These are phyloP conservation scores for Carollia perspicillata DNA, from an alignment of 2,113 vertebrate species.

Conservation along the genomic window DNA sequence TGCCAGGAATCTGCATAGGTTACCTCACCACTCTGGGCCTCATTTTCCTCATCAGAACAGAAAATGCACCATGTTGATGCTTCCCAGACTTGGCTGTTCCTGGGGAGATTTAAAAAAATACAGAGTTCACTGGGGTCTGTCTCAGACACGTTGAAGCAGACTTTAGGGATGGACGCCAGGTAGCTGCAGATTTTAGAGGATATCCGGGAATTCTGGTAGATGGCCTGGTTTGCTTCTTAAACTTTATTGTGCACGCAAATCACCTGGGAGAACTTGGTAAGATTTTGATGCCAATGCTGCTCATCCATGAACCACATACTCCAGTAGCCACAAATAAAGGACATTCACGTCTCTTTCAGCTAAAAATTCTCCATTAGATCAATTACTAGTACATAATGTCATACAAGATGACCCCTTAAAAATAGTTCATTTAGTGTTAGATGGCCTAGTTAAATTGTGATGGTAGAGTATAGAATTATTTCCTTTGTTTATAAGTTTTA, in stretches of 20 bases:
- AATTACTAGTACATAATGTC: neutral
- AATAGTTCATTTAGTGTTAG: neutral
- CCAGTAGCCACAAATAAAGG: neutral
- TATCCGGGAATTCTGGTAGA: neutral
- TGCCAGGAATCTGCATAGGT: neutral
- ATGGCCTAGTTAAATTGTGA: neutral
- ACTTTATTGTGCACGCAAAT: neutral
- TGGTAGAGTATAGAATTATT: neutral
- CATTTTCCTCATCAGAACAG: neutral
- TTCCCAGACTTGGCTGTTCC: neutral
- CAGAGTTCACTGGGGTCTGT: neutral
- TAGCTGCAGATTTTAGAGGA: neutral
- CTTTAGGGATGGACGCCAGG: neutral
- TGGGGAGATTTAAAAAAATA: neutral
- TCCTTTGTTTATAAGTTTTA: slow-evolving; percentile 4
- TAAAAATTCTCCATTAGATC: neutral
- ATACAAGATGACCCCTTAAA: neutral
- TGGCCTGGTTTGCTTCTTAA: neutral
- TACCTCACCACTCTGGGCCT: neutral
- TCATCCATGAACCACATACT: neutral
- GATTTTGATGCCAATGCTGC: neutral
- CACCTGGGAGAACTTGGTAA: neutral
- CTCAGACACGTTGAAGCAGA: neutral
- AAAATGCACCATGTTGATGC: neutral
- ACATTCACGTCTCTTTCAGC: neutral